phyloP scores from a whole-genome alignment of 2,888 invertebrate genomes.

The Dasysyrphus albostriatus region DNA sequence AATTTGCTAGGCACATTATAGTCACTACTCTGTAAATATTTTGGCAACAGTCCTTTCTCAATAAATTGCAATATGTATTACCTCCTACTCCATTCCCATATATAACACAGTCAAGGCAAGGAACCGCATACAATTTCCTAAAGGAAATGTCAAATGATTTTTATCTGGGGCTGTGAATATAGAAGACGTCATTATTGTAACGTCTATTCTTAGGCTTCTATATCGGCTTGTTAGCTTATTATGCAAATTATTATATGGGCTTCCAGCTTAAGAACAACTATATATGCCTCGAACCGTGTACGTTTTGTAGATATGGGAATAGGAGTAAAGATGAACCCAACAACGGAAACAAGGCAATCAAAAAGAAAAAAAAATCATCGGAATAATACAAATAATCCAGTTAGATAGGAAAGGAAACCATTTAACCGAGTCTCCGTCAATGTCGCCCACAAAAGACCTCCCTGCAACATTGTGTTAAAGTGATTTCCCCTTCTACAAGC shows the following conservation, averaged over 20 bases:
- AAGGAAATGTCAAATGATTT: slow-evolving; percentile 39
- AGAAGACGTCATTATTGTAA: slow-evolving; percentile 41
- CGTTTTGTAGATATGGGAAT: not conserved
- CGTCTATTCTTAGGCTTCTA: slow-evolving; percentile 11
- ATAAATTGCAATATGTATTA: slow-evolving; percentile 1
- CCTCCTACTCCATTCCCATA: not conserved
- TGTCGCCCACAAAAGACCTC: slow-evolving; percentile 20
- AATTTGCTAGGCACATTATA: slow-evolving; percentile 5
- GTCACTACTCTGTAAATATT: not conserved
- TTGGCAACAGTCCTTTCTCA: slow-evolving; percentile 15
- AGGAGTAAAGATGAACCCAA: slow-evolving; percentile 16
- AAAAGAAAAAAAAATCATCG: slow-evolving; percentile 8
- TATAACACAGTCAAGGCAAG: not conserved
- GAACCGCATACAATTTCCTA: not conserved
- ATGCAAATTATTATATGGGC: slow-evolving; percentile 51
- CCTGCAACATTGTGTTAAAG: slow-evolving; percentile 5
- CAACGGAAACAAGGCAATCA: slow-evolving; percentile 46
- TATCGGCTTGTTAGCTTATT: slow-evolving; percentile 34
- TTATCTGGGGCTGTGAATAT: slow-evolving; percentile 39
- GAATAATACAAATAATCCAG: slow-evolving; percentile 57
- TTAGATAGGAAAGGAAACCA: slow-evolving; percentile 63
- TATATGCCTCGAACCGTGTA: not conserved
- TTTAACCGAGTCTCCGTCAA: slow-evolving; percentile 51
- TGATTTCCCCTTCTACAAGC: slow-evolving; percentile 19
- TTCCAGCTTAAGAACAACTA: not conserved